Evolutionary conservation across 2,888 invertebrate genomes (phyloP), one percentile per base, ranked within the genome.

Genomic region (Dioctria linearis): DNA sequence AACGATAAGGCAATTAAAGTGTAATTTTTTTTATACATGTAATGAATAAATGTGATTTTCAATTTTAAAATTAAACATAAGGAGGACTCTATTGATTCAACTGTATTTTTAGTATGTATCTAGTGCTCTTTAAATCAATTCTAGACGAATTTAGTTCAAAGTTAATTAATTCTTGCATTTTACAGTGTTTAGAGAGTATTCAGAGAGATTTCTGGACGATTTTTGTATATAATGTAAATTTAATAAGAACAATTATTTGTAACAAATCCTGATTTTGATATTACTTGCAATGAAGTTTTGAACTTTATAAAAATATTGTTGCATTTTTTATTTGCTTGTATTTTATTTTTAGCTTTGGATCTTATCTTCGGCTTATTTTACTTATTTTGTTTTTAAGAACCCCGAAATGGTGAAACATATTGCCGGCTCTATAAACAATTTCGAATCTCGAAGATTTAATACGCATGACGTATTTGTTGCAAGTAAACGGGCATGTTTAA

Each of bases 21-120:
- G 73, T 73, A 73, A 73, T 73, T 80, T 80, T 25, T 25, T 80
- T 73, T 73, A 80, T 75, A 80, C 80, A 71, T 80, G 80, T 80
- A 80, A 80, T 80, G 75, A 80, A 80, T 80, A 75, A 80, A 80
- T 80, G 80, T 80, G 80, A 80, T 80, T 80, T 78, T 61, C 73
- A 49, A 51, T 73, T 73, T 80, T 67, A 73, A 57, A n/a, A 25
- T 59, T 73, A 73, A 73, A 57, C 42, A 13, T 73, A 73, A 73
- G 73, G 25, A 25, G 25, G 51, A 51, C 49, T 42, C 6, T 40
- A 73, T 73, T 73, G 42, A 54, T 73, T 73, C 54, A 57, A 73
- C n/a, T 73, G 57, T 73, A 71, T 49, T 71, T 46, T 71, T 71
- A 71, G 71, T 71, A 54, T 25, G 25, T 25, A 25, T 73, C 42